Evolutionary conservation across 2,888 invertebrate genomes (phyloP), one percentile per base, ranked within the genome.

Genomic region (Polia nebulosa): DNA sequence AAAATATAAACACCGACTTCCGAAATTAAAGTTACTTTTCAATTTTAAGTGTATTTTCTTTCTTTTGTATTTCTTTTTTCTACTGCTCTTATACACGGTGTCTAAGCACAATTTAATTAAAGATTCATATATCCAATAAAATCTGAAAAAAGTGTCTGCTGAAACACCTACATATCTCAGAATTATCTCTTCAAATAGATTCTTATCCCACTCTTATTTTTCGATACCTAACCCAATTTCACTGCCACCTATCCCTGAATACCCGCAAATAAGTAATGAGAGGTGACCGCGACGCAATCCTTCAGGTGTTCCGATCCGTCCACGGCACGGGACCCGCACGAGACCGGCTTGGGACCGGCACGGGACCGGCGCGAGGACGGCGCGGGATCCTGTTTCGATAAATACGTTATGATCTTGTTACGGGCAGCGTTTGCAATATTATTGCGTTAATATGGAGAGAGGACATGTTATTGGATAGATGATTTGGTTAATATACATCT

Each of bases 371-470:
- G 15, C 36, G 36, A 7, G 15, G 15, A n/a, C 65, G 45, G 25
- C 45, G 55, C 55, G 39, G 63, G 32, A 65, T 44, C 27, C 58
- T 74, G 57, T 67, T 51, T 52, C 55, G 56, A 73, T 82, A 72
- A 80, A 82, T 82, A 82, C 36, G 36, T 82, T 82, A 82, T 80
- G 71, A 82, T 75, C 77, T 81, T 63, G 80, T 77, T 81, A 72
- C 64, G 49, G 67, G 47, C 64, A 65, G 25, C 22, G 29, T 36
- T 72, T 82, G 80, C 77, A 82, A 73, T 67, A 78, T 82, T 80
- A 72, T 81, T 80, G 36, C 22, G 65, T 69, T 64, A 66, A 70
- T 72, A 57, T 52, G 56, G 58, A 47, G 41, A 25, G 17, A 64
- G 70, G 20, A 52, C 55, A 47, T 57, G 74, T 71, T 67, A 39